These are phyloP conservation scores for Tryphoninae sp. DNA, from an alignment of 2,888 invertebrate species.

Conservation along the genomic window DNA sequence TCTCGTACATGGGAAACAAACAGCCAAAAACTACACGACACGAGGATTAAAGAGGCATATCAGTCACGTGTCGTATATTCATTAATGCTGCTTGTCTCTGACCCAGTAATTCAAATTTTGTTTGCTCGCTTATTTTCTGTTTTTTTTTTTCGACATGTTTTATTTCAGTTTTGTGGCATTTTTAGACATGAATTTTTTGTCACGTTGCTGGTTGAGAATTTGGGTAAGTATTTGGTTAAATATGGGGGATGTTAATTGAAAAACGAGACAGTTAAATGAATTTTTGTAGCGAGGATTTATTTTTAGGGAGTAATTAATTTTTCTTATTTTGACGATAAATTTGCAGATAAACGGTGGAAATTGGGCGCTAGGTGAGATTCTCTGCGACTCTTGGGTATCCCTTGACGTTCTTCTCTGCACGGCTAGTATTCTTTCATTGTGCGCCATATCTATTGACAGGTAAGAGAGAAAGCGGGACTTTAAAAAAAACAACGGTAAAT, in stretches of 20 bases:
- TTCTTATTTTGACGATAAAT: background rate
- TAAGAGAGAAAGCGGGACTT: conserved; percentile 68
- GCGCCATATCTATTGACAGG: conserved; percentile 95
- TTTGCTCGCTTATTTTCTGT: background rate
- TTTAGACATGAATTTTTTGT: too few species aligned
- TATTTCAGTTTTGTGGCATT: too few species aligned
- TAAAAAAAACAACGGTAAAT: background rate
- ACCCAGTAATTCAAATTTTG: background rate
- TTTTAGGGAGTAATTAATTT: background rate
- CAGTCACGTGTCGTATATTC: background rate
- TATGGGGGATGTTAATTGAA: too few species aligned
- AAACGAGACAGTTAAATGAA: too few species aligned
- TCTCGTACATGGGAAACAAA: background rate
- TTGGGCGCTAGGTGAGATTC: conserved; percentile 95
- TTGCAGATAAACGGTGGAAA: conserved; percentile 83
- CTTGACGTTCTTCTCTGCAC: conserved; percentile 96
- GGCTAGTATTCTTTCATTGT: conserved; percentile 95
- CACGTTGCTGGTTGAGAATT: too few species aligned
- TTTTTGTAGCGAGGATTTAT: background rate
- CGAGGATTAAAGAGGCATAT: background rate
- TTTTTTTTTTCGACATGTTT: background rate
- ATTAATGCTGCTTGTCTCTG: background rate
- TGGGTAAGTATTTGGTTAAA: too few species aligned
- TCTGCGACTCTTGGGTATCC: conserved; percentile 96
- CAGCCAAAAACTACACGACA: background rate